Evolutionary conservation across 2,113 vertebrate species (phyloP).

Genomic region (Cephalophus harveyi): DNA sequence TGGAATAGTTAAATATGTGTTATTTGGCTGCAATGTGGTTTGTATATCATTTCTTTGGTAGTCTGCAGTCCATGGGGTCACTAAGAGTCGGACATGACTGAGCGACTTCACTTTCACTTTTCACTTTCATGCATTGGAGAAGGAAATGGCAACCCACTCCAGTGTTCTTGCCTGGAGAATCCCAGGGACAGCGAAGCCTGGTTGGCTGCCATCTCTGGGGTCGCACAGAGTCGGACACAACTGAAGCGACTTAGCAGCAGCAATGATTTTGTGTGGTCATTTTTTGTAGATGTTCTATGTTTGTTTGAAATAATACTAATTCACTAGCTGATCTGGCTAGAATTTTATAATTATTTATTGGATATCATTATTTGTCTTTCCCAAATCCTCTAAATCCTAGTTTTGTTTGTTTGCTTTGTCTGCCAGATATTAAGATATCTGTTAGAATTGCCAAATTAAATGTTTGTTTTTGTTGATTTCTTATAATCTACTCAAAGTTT

Average conservation of each 20-base stretch:
- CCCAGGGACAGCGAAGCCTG: too few relatives aligned
- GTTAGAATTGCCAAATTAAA: background rate
- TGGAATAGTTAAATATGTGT: background rate
- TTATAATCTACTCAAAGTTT: background rate
- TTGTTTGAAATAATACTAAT: background rate
- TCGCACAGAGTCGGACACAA: too few relatives aligned
- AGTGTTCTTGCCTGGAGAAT: too few relatives aligned
- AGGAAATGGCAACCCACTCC: too few relatives aligned
- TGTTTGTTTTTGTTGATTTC: background rate
- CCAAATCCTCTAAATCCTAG: background rate
- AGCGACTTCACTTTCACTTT: too few relatives aligned
- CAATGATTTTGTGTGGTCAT: background rate
- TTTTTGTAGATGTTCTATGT: background rate
- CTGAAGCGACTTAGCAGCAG: too few relatives aligned
- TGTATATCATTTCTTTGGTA: background rate
- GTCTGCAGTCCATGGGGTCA: background rate
- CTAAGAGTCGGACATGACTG: too few relatives aligned
- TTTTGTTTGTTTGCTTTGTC: background rate
- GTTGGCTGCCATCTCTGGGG: too few relatives aligned
- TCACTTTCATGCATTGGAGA: too few relatives aligned
- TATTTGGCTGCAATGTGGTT: background rate
- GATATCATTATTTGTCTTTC: background rate
- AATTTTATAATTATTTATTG: background rate
- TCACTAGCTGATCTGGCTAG: background rate
- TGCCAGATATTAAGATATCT: background rate